These are phyloP conservation scores for Luffia ferchaultella DNA, from an alignment of 2,888 invertebrate species.

Conservation along the genomic window DNA sequence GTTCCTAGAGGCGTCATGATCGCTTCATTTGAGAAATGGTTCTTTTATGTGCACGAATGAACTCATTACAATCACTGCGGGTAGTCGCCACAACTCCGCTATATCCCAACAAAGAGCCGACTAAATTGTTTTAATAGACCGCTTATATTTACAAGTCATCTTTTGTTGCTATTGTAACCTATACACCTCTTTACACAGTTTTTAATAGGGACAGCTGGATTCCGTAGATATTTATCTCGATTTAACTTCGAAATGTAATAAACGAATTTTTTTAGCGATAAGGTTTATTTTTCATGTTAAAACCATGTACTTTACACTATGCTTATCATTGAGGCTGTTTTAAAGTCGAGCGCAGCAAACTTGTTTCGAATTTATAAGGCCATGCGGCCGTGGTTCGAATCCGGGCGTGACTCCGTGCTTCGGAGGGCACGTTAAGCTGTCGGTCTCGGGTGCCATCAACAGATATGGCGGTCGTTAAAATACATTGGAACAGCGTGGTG, in stretches of 20 bases:
- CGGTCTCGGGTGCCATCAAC: too few relatives aligned
- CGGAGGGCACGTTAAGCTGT: too few relatives aligned
- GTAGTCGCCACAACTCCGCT: slow-evolving; percentile 39
- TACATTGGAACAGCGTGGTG: too few relatives aligned
- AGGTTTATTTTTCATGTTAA: too few relatives aligned
- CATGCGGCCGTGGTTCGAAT: too few relatives aligned
- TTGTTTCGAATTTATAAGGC: too few relatives aligned
- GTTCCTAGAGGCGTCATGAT: slow-evolving; percentile 41
- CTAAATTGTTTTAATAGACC: slow-evolving; percentile 63
- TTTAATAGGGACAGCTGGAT: slow-evolving; percentile 35
- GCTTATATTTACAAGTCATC: slow-evolving; percentile 45
- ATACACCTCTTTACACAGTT: slow-evolving; percentile 27
- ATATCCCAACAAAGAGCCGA: slow-evolving; percentile 40
- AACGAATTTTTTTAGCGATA: slow-evolving; percentile 17
- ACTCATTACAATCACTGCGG: slow-evolving; percentile 56
- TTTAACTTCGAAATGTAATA: slow-evolving; percentile 17
- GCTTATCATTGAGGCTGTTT: too few relatives aligned
- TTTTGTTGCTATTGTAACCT: slow-evolving; percentile 36
- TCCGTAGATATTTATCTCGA: slow-evolving; percentile 41
- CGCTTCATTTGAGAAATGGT: slow-evolving; percentile 51
- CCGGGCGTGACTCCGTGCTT: too few relatives aligned
- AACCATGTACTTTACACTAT: too few relatives aligned
- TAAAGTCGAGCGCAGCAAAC: too few relatives aligned
- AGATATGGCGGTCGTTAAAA: too few relatives aligned
- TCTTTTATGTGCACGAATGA: slow-evolving; percentile 27